These are phyloP conservation scores for Buathra laborator DNA, from an alignment of 2,888 invertebrate genomes.

Conservation along the genomic window DNA sequence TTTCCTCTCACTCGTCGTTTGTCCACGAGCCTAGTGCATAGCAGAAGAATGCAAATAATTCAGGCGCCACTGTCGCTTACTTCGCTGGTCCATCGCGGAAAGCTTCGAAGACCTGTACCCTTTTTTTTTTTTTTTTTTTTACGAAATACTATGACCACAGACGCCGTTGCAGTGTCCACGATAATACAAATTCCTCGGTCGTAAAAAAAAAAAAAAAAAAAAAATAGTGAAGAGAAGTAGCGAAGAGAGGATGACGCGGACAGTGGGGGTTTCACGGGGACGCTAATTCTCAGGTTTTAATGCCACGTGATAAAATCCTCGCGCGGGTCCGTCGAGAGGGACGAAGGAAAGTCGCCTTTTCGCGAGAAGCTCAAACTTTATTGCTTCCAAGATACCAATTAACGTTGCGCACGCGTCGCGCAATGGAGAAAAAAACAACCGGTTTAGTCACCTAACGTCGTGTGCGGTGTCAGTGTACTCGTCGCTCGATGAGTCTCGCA, in stretches of 20 bases:
- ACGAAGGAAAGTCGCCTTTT: background rate
- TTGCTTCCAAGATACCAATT: constrained; percentile 64
- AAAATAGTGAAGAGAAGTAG: constrained; percentile 68
- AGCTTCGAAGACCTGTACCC: background rate
- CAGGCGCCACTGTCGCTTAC: constrained; percentile 20
- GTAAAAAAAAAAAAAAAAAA: constrained; percentile 72
- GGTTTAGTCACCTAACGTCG: constrained; percentile 2
- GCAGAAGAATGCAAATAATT: constrained; percentile 63
- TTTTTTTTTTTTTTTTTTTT: constrained; percentile 2
- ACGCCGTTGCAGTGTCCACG: constrained; percentile 68
- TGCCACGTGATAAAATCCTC: constrained; percentile 62
- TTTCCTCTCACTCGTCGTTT: constrained; percentile 32
- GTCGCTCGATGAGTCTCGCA: constrained; percentile 15
- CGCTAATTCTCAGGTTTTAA: constrained; percentile 67
- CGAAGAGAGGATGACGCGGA: background rate
- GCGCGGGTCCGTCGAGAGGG: background rate
- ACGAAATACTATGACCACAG: constrained; percentile 4
- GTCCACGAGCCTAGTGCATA: constrained; percentile 34
- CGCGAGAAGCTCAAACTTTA: constrained; percentile 59
- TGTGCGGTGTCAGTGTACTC: background rate
- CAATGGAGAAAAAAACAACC: constrained; percentile 46
- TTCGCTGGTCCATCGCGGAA: background rate
- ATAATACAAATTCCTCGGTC: constrained; percentile 80
- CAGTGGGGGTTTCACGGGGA: constrained; percentile 47
- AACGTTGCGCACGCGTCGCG: constrained; percentile 59